phyloP scores from a whole-genome alignment of 2,113 vertebrate genomes.

The Megatriorchis doriae region DNA sequence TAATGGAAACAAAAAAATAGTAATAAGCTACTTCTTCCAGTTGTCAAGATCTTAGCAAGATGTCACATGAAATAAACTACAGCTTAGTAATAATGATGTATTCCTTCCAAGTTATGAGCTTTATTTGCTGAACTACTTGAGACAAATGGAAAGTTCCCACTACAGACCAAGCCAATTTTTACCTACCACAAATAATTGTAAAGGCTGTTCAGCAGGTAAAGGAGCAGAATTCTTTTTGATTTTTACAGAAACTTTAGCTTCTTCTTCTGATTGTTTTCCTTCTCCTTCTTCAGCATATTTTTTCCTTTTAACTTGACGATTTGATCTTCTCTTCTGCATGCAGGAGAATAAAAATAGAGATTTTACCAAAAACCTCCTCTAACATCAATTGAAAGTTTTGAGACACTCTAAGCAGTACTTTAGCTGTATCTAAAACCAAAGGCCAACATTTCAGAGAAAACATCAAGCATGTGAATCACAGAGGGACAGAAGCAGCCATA shows the following conservation, averaged over 20 bases:
- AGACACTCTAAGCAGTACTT: neutral
- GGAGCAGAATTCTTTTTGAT: conserved; percentile 82
- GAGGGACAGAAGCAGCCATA: neutral
- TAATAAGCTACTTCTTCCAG: neutral
- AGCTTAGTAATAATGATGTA: neutral
- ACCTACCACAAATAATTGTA: conserved; percentile 95
- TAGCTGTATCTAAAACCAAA: neutral
- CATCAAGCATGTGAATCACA: neutral
- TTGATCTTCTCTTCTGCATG: conserved; percentile 95
- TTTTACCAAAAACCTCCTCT: neutral
- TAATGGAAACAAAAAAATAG: neutral
- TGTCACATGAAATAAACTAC: neutral
- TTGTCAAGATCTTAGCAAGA: neutral
- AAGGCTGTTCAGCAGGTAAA: conserved; percentile 79
- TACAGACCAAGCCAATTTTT: neutral
- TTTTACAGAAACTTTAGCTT: conserved; percentile 87
- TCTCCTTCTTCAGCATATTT: conserved; percentile 92
- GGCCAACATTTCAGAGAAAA: neutral
- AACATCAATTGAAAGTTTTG: neutral
- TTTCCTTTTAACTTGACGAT: conserved; percentile 96
- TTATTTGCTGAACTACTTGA: neutral
- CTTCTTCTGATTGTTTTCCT: conserved; percentile 90
- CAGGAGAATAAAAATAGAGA: neutral
- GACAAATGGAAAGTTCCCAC: neutral
- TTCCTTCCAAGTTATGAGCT: neutral